Conservation (phyloP, 2,113 vertebrate genomes). For the Sus scrofa region DNA sequence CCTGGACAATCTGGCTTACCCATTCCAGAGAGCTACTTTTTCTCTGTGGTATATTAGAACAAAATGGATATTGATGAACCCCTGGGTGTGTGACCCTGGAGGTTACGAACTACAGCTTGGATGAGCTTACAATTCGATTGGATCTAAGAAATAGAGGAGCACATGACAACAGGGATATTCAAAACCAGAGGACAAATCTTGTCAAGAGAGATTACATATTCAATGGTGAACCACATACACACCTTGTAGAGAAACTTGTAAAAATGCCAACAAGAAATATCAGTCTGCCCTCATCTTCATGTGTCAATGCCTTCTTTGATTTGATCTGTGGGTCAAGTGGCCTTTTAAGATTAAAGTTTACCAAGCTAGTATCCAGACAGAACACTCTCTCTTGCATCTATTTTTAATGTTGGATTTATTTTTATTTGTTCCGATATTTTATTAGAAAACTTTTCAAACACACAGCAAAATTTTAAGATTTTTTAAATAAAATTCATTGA, state of each 20-base stretch:
- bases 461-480: not conserved
- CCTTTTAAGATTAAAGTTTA: constrained; percentile 56
- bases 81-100: constrained; percentile 19
- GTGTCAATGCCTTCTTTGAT: constrained; percentile 63
- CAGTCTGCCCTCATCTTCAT: not conserved
- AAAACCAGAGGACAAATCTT: constrained; percentile 56
- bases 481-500: too few species aligned
- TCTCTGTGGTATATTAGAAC: constrained; percentile 42
- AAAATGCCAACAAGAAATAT: constrained; percentile 53
- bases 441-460: constrained; percentile 34
- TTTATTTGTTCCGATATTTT: constrained; percentile 48
- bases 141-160: not conserved
- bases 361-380: not conserved
- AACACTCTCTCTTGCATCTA: constrained; percentile 62
- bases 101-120: constrained; percentile 33
- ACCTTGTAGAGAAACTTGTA: not conserved
- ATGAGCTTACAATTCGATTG: constrained; percentile 5
- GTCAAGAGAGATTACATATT: constrained; percentile 47
- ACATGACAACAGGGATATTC: not conserved
- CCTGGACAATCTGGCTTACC: not conserved
- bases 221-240: not conserved
- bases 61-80: constrained; percentile 49
- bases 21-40: constrained; percentile 53
- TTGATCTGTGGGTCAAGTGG: constrained; percentile 35
- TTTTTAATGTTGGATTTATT: constrained; percentile 12